These are phyloP conservation scores for Butorides virescens DNA, from an alignment of 2,113 vertebrate species.

Conservation along the genomic window DNA sequence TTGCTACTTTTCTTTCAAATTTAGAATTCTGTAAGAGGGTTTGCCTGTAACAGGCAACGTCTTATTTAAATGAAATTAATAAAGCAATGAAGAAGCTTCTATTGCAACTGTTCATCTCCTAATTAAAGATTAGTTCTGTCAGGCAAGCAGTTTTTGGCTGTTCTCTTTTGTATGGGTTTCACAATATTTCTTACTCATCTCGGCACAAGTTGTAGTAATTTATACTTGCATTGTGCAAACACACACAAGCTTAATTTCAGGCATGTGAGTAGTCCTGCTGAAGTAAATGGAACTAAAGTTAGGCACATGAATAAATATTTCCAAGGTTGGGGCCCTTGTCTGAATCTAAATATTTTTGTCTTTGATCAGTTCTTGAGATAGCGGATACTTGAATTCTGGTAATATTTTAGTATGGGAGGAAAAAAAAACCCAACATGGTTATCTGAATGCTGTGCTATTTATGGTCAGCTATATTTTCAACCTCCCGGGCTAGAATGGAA, in stretches of 20 bases:
- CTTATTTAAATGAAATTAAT: slow-evolving; percentile 28
- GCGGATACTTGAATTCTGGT: slow-evolving; percentile 17
- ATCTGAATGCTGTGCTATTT: slow-evolving; percentile 59
- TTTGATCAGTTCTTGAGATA: slow-evolving; percentile 53
- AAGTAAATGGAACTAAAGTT: slow-evolving; percentile 2
- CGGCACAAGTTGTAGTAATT: slow-evolving; percentile 9
- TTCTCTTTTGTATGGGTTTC: slow-evolving; percentile 32
- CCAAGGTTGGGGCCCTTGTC: slow-evolving; percentile 24
- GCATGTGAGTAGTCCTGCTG: not conserved
- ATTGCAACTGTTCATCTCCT: slow-evolving; percentile 29
- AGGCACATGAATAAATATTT: slow-evolving; percentile 41
- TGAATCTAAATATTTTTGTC: slow-evolving; percentile 45
- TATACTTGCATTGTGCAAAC: not conserved
- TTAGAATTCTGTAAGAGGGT: not conserved
- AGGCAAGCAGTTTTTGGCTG: slow-evolving; percentile 57
- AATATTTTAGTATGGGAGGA: slow-evolving; percentile 30
- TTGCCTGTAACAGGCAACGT: not conserved
- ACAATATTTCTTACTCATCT: slow-evolving; percentile 66
- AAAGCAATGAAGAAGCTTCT: slow-evolving; percentile 17
- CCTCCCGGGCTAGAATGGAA: slow-evolving; percentile 37
- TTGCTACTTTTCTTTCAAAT: not conserved
- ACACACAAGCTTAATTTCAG: not conserved
- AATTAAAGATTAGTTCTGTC: slow-evolving; percentile 59
- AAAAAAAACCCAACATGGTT: not conserved
- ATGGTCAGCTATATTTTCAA: slow-evolving; percentile 54